Evolutionary conservation across 2,113 vertebrate genomes (phyloP), one percentile per base, ranked within the genome.

Genomic region (Nothocercus nigrocapillus): DNA sequence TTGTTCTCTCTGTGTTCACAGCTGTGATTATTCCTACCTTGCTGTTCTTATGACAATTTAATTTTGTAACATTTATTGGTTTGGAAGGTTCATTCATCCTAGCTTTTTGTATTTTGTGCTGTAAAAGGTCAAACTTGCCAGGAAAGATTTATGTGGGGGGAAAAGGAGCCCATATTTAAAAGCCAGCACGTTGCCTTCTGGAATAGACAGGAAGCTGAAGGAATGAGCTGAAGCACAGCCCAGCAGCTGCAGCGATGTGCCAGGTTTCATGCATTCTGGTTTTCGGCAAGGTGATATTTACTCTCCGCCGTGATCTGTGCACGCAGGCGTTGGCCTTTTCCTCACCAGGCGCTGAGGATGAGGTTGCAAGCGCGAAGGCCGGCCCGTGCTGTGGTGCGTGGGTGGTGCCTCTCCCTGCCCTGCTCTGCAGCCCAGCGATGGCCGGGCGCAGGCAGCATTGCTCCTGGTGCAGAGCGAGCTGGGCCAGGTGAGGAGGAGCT

Each of bases 121-220:
- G 73, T 54, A 93, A 95, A 96, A 96, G 94, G 95, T 97, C 96
- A 96, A 53, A 81, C 86, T 84, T 95, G 95, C 94, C 96, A 95
- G 69, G 59, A 64, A 93, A 95, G 93, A 96, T 97, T 95, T 95
- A 93, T 96, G 91, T 64, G 63, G 0, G 15, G 49, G 49, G 22
- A 8, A 83, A 64, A 76, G 21, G 25, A 77, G 36, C 9, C 45
- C 61, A 77, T 77, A 36, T 79, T 83, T 92, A 91, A 79, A 92
- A 92, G 47, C 53, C 13, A 11, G 69, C 85, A 36, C 36, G 8
- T 36, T 36, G 7, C 69, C 83, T 88, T 79, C 87, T 85, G 47
- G 80, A 94, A 83, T 5, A 47, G 77, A 49, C 79, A 66, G 72
- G 64, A 69, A 66, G 49, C 42, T 67, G 73, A 51, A 82, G 36